Conservation (phyloP, 2,888 invertebrate species). For the Nysson spinosus region DNA sequence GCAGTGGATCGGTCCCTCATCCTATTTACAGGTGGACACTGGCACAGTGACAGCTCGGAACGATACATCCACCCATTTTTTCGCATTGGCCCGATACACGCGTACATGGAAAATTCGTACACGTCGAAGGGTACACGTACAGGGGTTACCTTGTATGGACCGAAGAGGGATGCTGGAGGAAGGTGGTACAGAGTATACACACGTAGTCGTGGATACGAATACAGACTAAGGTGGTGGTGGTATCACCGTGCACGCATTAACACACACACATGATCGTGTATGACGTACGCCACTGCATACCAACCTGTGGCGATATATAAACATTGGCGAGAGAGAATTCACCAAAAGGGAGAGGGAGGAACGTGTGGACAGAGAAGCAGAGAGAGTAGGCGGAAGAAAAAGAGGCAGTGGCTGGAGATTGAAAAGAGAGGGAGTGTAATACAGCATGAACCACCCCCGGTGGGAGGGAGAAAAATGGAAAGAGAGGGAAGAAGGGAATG, state of each 20-base stretch:
- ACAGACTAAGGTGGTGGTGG: no score
- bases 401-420: neutral
- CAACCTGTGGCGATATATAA: slow-evolving; percentile 54
- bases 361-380: slow-evolving; percentile 21
- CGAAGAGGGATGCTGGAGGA: slow-evolving; percentile 38
- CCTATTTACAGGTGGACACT: slow-evolving; percentile 45
- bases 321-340: slow-evolving; percentile 48
- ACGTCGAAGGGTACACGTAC: slow-evolving; percentile 13
- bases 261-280: neutral
- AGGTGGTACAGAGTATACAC: slow-evolving; percentile 24
- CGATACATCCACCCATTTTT: slow-evolving; percentile 62
- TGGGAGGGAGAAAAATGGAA: slow-evolving; percentile 10
- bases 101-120: slow-evolving; percentile 30
- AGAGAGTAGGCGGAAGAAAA: slow-evolving; percentile 26
- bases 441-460: neutral
- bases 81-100: slow-evolving; percentile 44
- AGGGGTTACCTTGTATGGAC: slow-evolving; percentile 32
- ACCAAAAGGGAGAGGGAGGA: slow-evolving; percentile 16
- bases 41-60: slow-evolving; percentile 47
- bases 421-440: slow-evolving; percentile 8
- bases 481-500: slow-evolving; percentile 39
- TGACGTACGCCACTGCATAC: slow-evolving; percentile 55
- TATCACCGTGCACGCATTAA: neutral
- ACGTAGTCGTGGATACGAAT: no score
- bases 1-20: slow-evolving; percentile 35